Evolutionary conservation across 1,140 invertebrate genomes (phyloP).

Genomic region (Leptinotarsa texana): DNA sequence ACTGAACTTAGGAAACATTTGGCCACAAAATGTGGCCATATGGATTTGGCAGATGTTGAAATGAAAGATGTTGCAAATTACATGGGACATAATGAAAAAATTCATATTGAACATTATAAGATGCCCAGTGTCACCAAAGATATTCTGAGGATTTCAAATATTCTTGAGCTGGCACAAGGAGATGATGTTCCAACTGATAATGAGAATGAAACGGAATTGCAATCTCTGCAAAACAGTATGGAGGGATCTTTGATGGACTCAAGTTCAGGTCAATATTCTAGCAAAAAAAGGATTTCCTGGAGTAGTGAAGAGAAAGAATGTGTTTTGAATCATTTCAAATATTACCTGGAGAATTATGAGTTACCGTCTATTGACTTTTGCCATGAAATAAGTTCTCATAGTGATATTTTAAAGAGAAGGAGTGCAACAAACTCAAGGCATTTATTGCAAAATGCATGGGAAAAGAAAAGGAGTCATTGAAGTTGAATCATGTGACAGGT

Average conservation of each 20-base stretch:
- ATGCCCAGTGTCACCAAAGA: not conserved
- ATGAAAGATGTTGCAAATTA: slow-evolving; percentile 12
- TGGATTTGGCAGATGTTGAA: not conserved
- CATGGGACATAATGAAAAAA: slow-evolving; percentile 2
- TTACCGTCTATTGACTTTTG: not conserved
- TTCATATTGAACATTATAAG: slow-evolving; percentile 1
- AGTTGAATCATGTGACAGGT: no score
- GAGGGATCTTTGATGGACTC: not conserved
- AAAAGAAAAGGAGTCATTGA: no score
- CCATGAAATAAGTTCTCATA: not conserved
- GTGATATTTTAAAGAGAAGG: not conserved
- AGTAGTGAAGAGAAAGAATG: not conserved
- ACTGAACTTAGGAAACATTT: slow-evolving; percentile 12
- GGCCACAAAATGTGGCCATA: not conserved
- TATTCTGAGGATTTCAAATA: slow-evolving; percentile 4
- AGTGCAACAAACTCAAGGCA: not conserved
- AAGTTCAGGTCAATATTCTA: not conserved
- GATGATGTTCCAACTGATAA: not conserved
- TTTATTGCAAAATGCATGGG: no score
- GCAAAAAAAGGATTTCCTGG: no score
- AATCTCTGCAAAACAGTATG: not conserved
- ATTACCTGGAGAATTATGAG: not conserved
- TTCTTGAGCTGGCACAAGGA: slow-evolving; percentile 5
- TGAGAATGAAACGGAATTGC: not conserved
- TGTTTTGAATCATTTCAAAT: not conserved